phyloP scores from a whole-genome alignment of 2,113 vertebrate species.

The Thunnus maccoyii region DNA sequence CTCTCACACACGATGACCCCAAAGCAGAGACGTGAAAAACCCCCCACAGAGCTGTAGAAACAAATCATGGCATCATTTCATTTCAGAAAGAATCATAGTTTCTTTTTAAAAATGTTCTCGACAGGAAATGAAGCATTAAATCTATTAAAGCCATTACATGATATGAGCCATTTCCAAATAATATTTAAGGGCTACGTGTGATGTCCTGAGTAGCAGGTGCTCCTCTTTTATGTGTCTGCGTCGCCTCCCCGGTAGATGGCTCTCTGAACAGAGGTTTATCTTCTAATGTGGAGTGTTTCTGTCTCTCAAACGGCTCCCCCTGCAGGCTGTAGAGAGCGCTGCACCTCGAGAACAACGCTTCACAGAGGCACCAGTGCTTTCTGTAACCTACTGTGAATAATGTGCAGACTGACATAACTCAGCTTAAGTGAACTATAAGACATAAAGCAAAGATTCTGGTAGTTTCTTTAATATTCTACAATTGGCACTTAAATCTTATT shows the following conservation, averaged over 20 bases:
- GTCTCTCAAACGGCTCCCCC: conserved; percentile 35
- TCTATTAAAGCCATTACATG: conserved; percentile 49
- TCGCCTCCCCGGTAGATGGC: conserved; percentile 24
- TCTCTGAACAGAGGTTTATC: conserved; percentile 22
- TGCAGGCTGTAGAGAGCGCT: conserved; percentile 25
- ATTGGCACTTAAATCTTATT: neutral
- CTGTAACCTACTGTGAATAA: neutral
- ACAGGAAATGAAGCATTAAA: conserved; percentile 20
- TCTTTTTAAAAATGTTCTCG: conserved; percentile 1
- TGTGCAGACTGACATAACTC: too few species aligned
- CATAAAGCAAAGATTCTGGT: neutral
- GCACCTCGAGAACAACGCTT: neutral
- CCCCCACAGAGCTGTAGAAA: conserved; percentile 22
- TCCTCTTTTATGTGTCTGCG: conserved; percentile 28
- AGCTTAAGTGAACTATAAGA: too few species aligned
- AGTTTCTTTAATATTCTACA: neutral
- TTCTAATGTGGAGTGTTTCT: neutral
- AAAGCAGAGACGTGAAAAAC: conserved; percentile 35
- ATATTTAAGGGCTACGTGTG: conserved; percentile 72
- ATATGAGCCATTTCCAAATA: conserved; percentile 44
- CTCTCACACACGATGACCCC: conserved; percentile 31
- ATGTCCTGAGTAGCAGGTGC: conserved; percentile 36
- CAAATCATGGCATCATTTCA: neutral
- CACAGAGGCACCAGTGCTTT: neutral
- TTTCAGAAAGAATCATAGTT: neutral